Evolutionary conservation across 2,797 vertebrate species (phyloP).

Genomic region (Lerista edwardsae): DNA sequence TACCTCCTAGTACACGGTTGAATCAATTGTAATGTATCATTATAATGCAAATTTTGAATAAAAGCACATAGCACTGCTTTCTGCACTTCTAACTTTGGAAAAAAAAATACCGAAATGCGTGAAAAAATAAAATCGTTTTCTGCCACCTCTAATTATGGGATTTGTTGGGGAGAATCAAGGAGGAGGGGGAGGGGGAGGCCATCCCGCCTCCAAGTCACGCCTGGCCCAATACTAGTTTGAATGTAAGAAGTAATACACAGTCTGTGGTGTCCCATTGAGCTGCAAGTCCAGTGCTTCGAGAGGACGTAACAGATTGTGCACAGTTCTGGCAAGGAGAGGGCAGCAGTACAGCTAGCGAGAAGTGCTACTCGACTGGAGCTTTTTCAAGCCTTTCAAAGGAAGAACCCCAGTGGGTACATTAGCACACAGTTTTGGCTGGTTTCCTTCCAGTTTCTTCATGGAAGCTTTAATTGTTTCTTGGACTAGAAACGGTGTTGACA

Average conservation of each 20-base stretch:
- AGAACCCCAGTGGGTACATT: slow-evolving; percentile 4
- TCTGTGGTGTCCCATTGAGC: slow-evolving; percentile 11
- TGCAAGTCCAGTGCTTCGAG: slow-evolving; percentile 1
- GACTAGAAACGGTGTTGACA: background rate
- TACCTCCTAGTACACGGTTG: too few relatives aligned
- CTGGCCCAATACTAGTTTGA: background rate
- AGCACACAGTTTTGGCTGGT: background rate
- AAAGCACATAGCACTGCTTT: too few relatives aligned
- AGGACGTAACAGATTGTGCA: slow-evolving; percentile 6
- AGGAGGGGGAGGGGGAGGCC: background rate
- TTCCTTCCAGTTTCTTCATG: background rate
- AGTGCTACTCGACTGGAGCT: background rate
- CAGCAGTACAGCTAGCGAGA: background rate
- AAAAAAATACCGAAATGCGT: too few relatives aligned
- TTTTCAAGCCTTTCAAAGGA: slow-evolving; percentile 13
- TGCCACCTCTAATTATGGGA: too few relatives aligned
- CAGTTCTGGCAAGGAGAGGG: background rate
- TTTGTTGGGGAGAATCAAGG: background rate
- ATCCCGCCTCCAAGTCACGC: background rate
- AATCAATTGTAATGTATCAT: too few relatives aligned
- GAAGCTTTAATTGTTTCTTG: slow-evolving; percentile 5
- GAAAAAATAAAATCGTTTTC: too few relatives aligned
- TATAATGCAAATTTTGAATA: too few relatives aligned
- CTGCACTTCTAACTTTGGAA: too few relatives aligned
- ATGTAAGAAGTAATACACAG: background rate